Conservation (phyloP, 2,888 invertebrate species). For the Metallyticus violacea region DNA sequence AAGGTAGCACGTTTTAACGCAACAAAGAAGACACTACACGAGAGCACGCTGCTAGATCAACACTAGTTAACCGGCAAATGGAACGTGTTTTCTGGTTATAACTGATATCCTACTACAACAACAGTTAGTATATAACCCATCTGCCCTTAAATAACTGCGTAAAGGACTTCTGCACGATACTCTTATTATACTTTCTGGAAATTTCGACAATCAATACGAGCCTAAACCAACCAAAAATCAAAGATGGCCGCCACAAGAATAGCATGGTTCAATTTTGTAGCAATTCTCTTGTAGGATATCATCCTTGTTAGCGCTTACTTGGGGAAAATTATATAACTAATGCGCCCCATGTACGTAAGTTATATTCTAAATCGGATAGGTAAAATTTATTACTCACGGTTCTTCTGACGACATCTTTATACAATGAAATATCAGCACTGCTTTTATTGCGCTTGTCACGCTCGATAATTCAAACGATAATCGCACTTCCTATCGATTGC, state of each 20-base stretch:
- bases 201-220: constrained; percentile 48
- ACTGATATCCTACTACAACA: not conserved
- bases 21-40: not conserved
- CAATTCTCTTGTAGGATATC: not conserved
- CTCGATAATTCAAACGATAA: constrained; percentile 10
- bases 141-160: not conserved
- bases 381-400: constrained; percentile 11
- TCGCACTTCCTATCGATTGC: not conserved
- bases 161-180: not conserved
- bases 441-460: constrained; percentile 27
- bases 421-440: constrained; percentile 1
- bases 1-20: not conserved
- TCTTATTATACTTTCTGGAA: constrained; percentile 39
- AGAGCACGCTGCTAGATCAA: not conserved
- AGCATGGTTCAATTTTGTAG: not conserved
- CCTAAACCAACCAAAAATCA: constrained; percentile 22
- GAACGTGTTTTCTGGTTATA: not conserved
- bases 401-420: constrained; percentile 26
- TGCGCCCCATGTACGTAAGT: not conserved
- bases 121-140: not conserved
- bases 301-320: not conserved
- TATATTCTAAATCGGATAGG: not conserved
- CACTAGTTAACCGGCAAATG: not conserved
- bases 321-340: not conserved
- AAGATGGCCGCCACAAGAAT: constrained; percentile 30